These are phyloP conservation scores for Silurus aristotelis DNA, from an alignment of 2,797 vertebrate species.

Conservation along the genomic window DNA sequence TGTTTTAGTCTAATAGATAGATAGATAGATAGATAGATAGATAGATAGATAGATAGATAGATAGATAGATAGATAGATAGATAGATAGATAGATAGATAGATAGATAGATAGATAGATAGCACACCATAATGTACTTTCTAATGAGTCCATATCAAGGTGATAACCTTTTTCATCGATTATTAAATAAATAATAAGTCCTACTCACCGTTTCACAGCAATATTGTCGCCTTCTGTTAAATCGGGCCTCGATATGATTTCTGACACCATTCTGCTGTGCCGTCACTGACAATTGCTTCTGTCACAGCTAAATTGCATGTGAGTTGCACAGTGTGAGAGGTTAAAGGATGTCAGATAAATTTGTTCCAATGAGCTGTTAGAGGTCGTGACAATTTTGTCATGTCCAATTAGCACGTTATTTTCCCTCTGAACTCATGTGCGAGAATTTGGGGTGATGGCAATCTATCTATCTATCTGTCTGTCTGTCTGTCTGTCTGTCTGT, in stretches of 20 bases:
- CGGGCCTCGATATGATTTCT: no score
- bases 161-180: not conserved
- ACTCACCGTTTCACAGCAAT: not conserved
- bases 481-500: no score
- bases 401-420: not conserved
- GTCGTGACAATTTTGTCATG: not conserved
- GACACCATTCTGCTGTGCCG: not conserved
- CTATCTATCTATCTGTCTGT: no score
- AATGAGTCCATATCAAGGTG: not conserved
- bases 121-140: not conserved
- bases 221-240: not conserved
- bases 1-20: no score
- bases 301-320: not conserved
- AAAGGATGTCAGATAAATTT: not conserved
- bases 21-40: no score
- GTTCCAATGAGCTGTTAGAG: not conserved
- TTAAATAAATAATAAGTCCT: not conserved
- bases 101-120: no score
- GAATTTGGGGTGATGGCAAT: not conserved
- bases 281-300: not conserved
- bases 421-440: not conserved
- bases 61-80: no score
- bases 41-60: no score
- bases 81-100: no score
- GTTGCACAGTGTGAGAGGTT: not conserved